Conservation (phyloP, 2,113 vertebrate species). For the Gadus chalcogrammus region DNA sequence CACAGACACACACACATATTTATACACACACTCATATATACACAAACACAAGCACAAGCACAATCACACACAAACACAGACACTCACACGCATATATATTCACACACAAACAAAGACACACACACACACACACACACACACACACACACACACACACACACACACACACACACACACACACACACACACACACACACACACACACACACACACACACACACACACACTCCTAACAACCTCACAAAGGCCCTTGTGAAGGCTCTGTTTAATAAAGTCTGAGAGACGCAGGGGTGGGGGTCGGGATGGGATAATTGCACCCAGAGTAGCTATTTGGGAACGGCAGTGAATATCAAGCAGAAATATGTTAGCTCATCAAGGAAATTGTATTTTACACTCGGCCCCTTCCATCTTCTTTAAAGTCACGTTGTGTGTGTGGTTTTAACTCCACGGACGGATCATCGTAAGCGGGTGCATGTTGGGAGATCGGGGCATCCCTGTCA, state of each 20-base stretch:
- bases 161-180: background rate
- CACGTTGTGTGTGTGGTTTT: background rate
- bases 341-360: conserved; percentile 15
- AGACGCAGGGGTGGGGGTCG: conserved; percentile 17
- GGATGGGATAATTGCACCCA: conserved; percentile 42
- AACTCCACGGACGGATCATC: background rate
- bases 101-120: background rate
- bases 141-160: background rate
- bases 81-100: no score
- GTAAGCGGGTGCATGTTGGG: no score
- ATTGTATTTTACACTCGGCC: conserved; percentile 31
- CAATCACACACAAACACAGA: conserved; percentile 1
- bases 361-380: conserved; percentile 14
- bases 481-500: no score
- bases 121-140: background rate
- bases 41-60: background rate
- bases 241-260: conserved; percentile 39
- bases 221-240: conserved; percentile 34
- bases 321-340: conserved; percentile 36
- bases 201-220: conserved; percentile 12
- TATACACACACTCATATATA: background rate
- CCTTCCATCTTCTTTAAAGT: conserved; percentile 30
- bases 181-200: conserved; percentile 1
- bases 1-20: conserved; percentile 2
- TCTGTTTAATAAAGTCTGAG: conserved; percentile 49